phyloP scores from a whole-genome alignment of 1,140 invertebrate species.

The Fopius arisanus region DNA sequence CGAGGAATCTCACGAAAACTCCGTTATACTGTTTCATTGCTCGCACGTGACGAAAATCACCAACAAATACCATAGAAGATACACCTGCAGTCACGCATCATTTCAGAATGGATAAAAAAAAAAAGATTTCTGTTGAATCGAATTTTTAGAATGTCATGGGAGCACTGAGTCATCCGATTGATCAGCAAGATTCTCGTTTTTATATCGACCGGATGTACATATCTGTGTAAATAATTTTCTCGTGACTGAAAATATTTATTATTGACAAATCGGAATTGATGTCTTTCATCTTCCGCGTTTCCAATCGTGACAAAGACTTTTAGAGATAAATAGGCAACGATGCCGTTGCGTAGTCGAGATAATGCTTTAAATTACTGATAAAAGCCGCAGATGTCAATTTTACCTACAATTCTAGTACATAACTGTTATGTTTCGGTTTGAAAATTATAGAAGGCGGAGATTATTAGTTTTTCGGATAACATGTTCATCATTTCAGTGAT shows the following conservation, averaged over 20 bases:
- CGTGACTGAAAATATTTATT: neutral
- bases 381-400: conserved; percentile 13
- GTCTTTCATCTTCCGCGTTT: neutral
- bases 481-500: too few relatives aligned
- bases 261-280: conserved; percentile 2
- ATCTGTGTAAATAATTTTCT: conserved; percentile 5
- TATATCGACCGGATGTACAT: neutral
- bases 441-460: neutral
- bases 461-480: too few relatives aligned
- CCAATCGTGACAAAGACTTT: neutral
- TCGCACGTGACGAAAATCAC: conserved; percentile 29
- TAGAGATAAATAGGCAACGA: neutral
- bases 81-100: neutral
- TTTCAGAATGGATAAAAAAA: neutral
- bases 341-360: conserved; percentile 13
- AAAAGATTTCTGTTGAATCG: neutral
- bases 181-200: neutral
- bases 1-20: conserved; percentile 22
- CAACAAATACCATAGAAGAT: conserved; percentile 4
- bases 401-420: neutral
- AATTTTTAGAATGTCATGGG: neutral
- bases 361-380: conserved; percentile 13
- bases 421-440: neutral
- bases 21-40: conserved; percentile 27
- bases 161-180: neutral